Conservation (phyloP, 2,113 vertebrate species). For the Xenopus laevis region DNA sequence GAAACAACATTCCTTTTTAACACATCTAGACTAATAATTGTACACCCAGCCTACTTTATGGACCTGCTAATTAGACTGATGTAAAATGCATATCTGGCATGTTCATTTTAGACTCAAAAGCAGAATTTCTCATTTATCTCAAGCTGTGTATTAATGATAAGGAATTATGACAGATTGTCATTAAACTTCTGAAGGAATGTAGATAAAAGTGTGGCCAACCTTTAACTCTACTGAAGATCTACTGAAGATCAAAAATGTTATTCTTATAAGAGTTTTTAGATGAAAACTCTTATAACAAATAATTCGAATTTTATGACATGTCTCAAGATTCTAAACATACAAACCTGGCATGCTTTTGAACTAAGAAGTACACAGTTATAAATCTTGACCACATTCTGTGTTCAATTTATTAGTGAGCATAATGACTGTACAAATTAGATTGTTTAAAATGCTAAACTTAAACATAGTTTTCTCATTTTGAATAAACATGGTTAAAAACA, state of each 20-base stretch:
- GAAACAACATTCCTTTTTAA: constrained; percentile 37
- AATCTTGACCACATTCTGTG: constrained; percentile 1
- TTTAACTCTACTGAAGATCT: constrained; percentile 49
- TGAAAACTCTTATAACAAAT: constrained; percentile 46
- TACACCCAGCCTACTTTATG: constrained; percentile 60
- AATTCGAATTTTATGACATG: constrained; percentile 19
- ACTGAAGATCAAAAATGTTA: constrained; percentile 55
- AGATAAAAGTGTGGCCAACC: constrained; percentile 57
- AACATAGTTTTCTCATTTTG: too few species aligned
- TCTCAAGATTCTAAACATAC: constrained; percentile 19
- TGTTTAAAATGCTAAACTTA: too few species aligned
- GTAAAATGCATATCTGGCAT: constrained; percentile 58
- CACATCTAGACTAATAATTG: constrained; percentile 58
- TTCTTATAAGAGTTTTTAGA: too few species aligned
- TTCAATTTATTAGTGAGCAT: constrained; percentile 19
- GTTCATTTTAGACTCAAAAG: constrained; percentile 61
- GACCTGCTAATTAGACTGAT: constrained; percentile 59
- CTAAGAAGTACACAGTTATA: background rate
- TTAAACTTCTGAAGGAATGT: constrained; percentile 61
- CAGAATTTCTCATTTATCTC: constrained; percentile 59
- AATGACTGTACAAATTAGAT: too few species aligned
- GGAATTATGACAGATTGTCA: constrained; percentile 64
- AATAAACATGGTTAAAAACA: too few species aligned
- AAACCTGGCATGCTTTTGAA: constrained; percentile 11
- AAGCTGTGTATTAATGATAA: constrained; percentile 64